Conservation (phyloP, 2,797 vertebrate genomes). For the Hoplostethus mediterraneus region DNA sequence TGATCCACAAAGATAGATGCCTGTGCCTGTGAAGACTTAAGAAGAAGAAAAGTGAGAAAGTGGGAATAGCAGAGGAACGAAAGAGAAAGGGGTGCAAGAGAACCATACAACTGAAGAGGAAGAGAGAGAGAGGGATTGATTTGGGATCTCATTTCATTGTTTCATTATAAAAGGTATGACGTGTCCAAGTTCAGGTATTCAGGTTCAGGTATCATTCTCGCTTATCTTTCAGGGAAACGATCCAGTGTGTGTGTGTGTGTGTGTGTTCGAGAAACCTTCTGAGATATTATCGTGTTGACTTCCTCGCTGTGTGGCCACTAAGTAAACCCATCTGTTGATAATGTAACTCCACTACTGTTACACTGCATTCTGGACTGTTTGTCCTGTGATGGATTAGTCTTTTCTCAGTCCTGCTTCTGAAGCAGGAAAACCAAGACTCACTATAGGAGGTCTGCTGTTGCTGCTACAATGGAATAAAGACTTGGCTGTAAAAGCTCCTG, state of each 20-base stretch:
- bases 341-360: background rate
- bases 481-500: no score
- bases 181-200: background rate
- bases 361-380: background rate
- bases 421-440: no score
- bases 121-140: background rate
- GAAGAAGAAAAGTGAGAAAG: background rate
- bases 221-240: background rate
- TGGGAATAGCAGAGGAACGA: background rate
- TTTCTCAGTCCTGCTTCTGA: no score
- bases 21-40: background rate
- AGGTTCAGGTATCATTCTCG: no score
- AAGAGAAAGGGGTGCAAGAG: background rate
- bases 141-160: slow-evolving; percentile 4
- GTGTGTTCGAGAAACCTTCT: background rate
- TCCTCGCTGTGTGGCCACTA: background rate
- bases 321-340: slow-evolving; percentile 16
- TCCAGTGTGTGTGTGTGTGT: slow-evolving; percentile 1
- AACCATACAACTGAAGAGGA: no score
- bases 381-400: no score
- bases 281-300: slow-evolving; percentile 4
- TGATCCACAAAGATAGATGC: no score
- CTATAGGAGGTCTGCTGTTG: no score
- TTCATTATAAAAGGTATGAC: slow-evolving; percentile 25
- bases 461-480: no score